Evolutionary conservation across 1,140 invertebrate species (phyloP).

Genomic region (Leptinotarsa undecemlineata): DNA sequence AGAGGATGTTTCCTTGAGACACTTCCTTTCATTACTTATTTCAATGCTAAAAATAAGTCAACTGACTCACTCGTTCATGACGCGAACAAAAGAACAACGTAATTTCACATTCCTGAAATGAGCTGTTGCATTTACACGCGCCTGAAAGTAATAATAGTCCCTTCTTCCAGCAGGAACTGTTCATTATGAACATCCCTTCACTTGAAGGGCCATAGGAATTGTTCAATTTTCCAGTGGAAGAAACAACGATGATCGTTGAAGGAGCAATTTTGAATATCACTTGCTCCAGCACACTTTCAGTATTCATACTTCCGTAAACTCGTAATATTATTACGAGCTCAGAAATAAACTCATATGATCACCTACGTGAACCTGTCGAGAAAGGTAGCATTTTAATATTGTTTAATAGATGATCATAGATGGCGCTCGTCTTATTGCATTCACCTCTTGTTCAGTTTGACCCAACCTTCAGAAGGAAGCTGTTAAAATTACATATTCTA

Average conservation of each 20-base stretch:
- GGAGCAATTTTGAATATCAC: neutral
- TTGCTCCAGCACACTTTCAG: too few species aligned
- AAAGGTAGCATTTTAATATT: too few species aligned
- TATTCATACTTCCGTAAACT: too few species aligned
- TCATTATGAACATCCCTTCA: neutral
- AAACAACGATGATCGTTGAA: neutral
- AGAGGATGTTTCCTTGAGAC: neutral
- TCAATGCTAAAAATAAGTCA: slow-evolving; percentile 6
- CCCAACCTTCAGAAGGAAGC: too few species aligned
- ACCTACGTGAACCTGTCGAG: too few species aligned
- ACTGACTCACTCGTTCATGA: slow-evolving; percentile 1
- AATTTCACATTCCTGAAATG: slow-evolving; percentile 11
- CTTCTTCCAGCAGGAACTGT: neutral
- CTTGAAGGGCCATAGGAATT: neutral
- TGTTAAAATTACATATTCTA: too few species aligned
- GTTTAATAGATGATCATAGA: too few species aligned
- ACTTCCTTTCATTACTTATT: neutral
- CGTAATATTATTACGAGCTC: too few species aligned
- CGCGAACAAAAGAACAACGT: slow-evolving; percentile 13
- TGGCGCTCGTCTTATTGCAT: too few species aligned
- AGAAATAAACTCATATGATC: too few species aligned
- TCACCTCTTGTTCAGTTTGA: too few species aligned
- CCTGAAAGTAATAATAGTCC: slow-evolving; percentile 4
- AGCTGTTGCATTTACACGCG: neutral
- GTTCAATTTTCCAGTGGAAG: neutral